Conservation (phyloP, 2,113 vertebrate species). For the Hassar affinis region DNA sequence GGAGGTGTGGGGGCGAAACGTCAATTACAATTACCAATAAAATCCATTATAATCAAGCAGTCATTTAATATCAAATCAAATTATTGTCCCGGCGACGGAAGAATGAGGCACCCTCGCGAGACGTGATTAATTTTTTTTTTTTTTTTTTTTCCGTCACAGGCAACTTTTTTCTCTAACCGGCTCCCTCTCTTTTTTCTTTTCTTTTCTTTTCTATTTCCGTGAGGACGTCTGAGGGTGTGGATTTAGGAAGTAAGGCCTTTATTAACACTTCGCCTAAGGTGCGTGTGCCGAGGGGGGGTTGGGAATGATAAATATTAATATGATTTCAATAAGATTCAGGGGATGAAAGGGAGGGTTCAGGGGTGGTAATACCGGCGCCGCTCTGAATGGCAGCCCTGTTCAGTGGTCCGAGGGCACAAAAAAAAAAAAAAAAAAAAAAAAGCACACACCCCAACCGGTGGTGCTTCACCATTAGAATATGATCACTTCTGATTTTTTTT, state of each 20-base stretch:
- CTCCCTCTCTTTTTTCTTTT: conserved; percentile 60
- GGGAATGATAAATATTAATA: conserved; percentile 71
- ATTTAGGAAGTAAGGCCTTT: conserved; percentile 67
- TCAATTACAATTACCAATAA: conserved; percentile 76
- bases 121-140: conserved; percentile 71
- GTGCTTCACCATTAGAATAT: conserved; percentile 11
- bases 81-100: conserved; percentile 67
- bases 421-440: neutral
- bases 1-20: conserved; percentile 48
- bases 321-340: conserved; percentile 58
- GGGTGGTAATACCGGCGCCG: conserved; percentile 4
- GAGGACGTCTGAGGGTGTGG: conserved; percentile 43
- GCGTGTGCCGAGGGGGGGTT: conserved; percentile 29
- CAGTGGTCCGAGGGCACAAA: conserved; percentile 18
- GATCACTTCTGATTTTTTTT: conserved; percentile 12
- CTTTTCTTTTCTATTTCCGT: conserved; percentile 55
- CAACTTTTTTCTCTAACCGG: conserved; percentile 64
- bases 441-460: neutral
- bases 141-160: conserved; percentile 58
- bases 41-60: conserved; percentile 78
- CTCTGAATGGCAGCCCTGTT: conserved; percentile 30
- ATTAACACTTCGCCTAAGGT: conserved; percentile 77
- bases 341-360: conserved; percentile 22
- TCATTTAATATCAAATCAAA: conserved; percentile 77
- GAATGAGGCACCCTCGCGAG: conserved; percentile 63